Evolutionary conservation across 2,113 vertebrate genomes (phyloP), one percentile per base, ranked within the genome.

Genomic region (Laticauda colubrina): DNA sequence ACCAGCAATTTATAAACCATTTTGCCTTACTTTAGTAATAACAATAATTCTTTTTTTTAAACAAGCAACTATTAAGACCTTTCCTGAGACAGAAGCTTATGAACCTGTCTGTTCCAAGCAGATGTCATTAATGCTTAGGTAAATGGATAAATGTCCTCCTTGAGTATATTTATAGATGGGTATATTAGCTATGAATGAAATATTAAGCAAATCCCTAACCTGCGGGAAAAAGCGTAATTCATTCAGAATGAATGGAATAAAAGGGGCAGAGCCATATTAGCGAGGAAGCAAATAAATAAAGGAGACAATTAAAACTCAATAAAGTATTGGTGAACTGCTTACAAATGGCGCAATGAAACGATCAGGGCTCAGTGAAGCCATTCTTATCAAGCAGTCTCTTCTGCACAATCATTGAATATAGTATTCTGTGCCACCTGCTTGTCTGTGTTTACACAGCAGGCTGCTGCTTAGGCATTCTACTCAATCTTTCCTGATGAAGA

Each of bases 131-230:
- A 92, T 93, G 95, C 92, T 93, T 85, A 54, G 4, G 92, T 92
- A 93, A 96, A 96, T 95, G 6, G 61, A 95, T 93, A 94, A 95
- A 94, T 93, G 93, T 85, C 61, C 61, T 95, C 91, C 90, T 5
- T 93, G 24, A 0, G 0, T 93, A 24, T 94, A 94, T 97, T 97
- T 96, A 95, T 95, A 91, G 93, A 39, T 95, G 57, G 56, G 94
- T 89, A 87, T 2, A 88, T 93, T 97, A 95, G 89, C 87, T 93
- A 93, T 96, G 91, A 96, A 97, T 96, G 95, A 97, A 96, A 96
- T 94, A 96, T 93, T 95, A 97, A 95, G 55, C 20, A 55, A 95
- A 96, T 93, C 48, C 26, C 39, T 75, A 93, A 54, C 59, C 59
- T 69, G 64, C 4, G 91, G 96, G 59, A 64, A 95, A 90, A 94